Base-by-base conservation (phyloP, 2,888 invertebrate species). In the Meta bourneti region DNA sequence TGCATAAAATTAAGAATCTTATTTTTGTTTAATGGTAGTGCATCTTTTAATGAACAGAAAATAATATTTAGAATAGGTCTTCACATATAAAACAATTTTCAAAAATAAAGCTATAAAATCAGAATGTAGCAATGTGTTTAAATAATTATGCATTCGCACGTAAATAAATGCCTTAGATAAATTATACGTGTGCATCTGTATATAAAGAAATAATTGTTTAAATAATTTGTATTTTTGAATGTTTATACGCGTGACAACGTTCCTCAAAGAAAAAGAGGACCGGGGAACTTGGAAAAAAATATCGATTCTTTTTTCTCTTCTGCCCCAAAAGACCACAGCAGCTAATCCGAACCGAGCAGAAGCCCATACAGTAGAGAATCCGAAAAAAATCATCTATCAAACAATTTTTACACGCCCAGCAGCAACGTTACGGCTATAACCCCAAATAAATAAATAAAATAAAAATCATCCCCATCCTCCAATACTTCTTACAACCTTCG, bases 401-500 rank as follows among this genome's bases (percentile, higher is more conserved):
- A 83, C 87, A 87, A 75, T 81, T 70, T 91, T 87, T 87, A 77
- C 72, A 34, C 72, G 48, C 48, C 69, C 69, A 52, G 71, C 74
- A 75, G 69, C 19, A 34, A n/a, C 78, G 51, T 71, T 52, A 52
- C 34, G 69, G 69, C 49, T 61, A 69, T 75, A 61, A 79, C 70
- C 85, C 51, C 52, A 87, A 78, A 86, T 75, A 75, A 82, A 87
- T 85, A 86, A 90, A 70, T 82, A 86, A 91, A 87, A 91, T 87
- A 91, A 91, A 91, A 91, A 91, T 87, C 71, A 75, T 71, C 81
- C 74, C 70, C 82, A 19, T 74, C 86, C 77, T 91, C 82, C 91
- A 91, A 91, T 91, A 91, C 91, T 91, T 91, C 87, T 87, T 91
- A 91, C 83, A 74, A 85, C 61, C 79, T 51, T 19, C 80, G 69